Evolutionary conservation across 2,113 vertebrate species (phyloP).

Genomic region (Malurus cyaneus): DNA sequence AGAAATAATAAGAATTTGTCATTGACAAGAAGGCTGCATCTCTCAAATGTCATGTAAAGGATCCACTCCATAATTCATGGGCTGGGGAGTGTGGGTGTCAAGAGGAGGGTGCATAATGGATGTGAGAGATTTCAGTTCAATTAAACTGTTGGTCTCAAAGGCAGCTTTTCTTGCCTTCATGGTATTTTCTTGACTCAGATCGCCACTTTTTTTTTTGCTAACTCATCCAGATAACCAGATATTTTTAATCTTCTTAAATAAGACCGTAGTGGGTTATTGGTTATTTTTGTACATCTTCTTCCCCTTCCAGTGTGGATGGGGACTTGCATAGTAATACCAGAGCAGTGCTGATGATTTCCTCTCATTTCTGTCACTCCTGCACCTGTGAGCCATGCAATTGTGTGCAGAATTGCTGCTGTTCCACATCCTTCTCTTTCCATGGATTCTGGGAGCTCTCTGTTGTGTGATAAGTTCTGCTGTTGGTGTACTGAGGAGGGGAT

Average conservation of each 20-base stretch:
- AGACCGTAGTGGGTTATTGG: neutral
- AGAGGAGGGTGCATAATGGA: neutral
- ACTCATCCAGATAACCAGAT: neutral
- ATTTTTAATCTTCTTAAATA: neutral
- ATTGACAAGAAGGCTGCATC: slow-evolving; percentile 19
- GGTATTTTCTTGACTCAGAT: neutral
- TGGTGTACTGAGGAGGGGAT: neutral
- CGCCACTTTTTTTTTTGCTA: neutral
- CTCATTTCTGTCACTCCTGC: neutral
- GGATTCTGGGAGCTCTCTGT: neutral
- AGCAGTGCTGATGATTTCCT: neutral
- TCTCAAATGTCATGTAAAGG: slow-evolving; percentile 19
- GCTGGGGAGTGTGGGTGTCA: slow-evolving; percentile 14
- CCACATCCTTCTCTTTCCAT: neutral
- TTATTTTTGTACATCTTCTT: neutral
- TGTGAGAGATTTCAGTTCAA: neutral
- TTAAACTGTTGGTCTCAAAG: neutral
- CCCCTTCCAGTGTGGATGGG: neutral
- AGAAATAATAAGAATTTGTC: slow-evolving; percentile 28
- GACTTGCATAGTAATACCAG: neutral
- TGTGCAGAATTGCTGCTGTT: neutral
- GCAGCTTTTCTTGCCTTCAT: neutral
- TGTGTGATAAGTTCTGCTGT: neutral
- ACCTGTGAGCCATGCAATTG: neutral
- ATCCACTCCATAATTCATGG: slow-evolving; percentile 57